A percentile compares a stretch with the other conserved stretches of the same genome.
These are phyloP conservation scores for Lucilia cuprina DNA, from an alignment of 1,140 invertebrate species.

Conservation along the genomic window DNA sequence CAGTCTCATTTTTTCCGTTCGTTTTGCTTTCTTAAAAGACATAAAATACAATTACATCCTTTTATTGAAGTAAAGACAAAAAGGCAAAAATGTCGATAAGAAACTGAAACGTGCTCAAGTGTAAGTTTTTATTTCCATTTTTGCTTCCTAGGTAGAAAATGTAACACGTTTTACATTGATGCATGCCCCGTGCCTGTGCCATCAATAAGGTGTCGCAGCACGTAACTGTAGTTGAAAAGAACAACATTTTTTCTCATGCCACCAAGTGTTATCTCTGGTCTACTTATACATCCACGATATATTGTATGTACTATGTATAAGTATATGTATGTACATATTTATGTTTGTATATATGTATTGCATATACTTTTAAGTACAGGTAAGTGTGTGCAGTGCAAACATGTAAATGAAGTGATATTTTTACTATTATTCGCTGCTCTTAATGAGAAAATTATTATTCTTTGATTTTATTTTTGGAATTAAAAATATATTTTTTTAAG, in stretches of 20 bases:
- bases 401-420: not conserved
- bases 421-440: too few species aligned
- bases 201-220: not conserved
- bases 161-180: not conserved
- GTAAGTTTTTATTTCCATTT: not conserved
- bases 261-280: not conserved
- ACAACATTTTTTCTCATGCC: not conserved
- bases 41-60: not conserved
- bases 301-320: not conserved
- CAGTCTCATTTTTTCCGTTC: not conserved
- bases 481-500: not conserved
- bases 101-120: conserved; percentile 30
- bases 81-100: conserved; percentile 21
- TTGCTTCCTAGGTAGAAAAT: not conserved
- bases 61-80: conserved; percentile 23
- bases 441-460: not conserved
- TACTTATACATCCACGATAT: too few species aligned
- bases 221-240: conserved; percentile 3
- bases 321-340: not conserved
- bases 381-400: not conserved
- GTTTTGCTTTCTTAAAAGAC: not conserved
- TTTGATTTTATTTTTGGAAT: not conserved
- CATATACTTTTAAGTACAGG: not conserved
- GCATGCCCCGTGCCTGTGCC: not conserved
- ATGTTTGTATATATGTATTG: not conserved